Evolutionary conservation across 30 jellyfish, hydroid and myxozoan genomes (phyloP), one percentile per base, ranked within the genome.

Genomic region (Hydra vulgaris): DNA sequence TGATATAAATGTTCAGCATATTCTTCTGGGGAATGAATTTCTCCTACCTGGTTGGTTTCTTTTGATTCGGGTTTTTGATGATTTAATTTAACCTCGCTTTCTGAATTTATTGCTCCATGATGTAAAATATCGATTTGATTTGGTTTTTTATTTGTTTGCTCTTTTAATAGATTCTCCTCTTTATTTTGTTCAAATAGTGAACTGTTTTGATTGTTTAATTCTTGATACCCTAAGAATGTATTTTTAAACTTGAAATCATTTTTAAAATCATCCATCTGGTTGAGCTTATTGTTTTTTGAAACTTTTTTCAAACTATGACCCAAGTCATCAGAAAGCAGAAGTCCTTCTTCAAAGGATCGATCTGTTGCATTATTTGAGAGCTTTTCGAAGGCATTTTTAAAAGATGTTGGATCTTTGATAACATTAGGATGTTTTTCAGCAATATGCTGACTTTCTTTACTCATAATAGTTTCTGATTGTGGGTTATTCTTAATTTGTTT

Each of bases 341-440:
- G 67, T 19, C 85, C 85, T 54, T 61, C 85, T 78, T 78, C 85
- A 54, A 78, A 78, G 16, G 85, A 78, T n/a, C 82, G 76, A 61
- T 78, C 85, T 8, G 77, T 78, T 1, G 85, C 25, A 20, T 61
- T 24, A 1, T 61, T 15, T 17, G 52, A 24, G 18, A 12, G 8
- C 12, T 40, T 40, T 40, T 40, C 61, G 12, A 40, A 40, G 61
- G 12, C 12, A 12, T 40, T 40, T 12, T 40, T 40, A 3, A 40
- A 40, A 40, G 61, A 5, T 5, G 61, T 40, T 40, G 5, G 61
- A 75, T 75, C 83, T 23, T 70, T 18, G 0, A n/a, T 70, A 21
- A 53, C 24, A 17, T 25, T 23, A 23, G 83, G 83, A 25, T 23
- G 53, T 18, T 26, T 21, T 17, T 25, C 83, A 17, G 26, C 5